Evolutionary conservation across 2,113 vertebrate genomes (phyloP), one percentile per base, ranked within the genome.

Genomic region (Ifrita kowaldi): DNA sequence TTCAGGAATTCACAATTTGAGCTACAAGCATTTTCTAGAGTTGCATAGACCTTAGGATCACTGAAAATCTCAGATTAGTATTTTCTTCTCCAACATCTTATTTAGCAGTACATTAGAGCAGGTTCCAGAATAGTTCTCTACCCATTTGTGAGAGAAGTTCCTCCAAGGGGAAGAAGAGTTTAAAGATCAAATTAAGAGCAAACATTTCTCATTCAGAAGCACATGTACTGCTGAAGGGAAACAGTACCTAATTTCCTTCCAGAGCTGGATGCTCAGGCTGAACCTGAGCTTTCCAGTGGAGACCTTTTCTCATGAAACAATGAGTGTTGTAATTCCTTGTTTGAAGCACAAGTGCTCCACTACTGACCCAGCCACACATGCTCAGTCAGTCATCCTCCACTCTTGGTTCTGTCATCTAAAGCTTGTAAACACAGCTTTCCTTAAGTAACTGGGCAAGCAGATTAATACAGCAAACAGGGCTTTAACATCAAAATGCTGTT

Each of bases 301-400:
- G 24, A 85, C 4, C 6, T 78, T 37, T 73, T 18, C 83, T 71
- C 64, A 46, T 9, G 3, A 55, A 86, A 63, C 53, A 19, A 49
- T 1, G 1, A 18, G 5, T 6, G 21, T 9, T 62, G 26, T 11
- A 60, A 37, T 35, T 86, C 1, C 1, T 5, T 35, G 35, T 32
- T 32, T 41, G 75, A 74, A 80, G 55, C 21, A 15, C 14, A 32
- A 33, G 50, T 1, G 27, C 59, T 77, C 32, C 56, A 39, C 15
- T 1, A 49, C 8, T 1, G 4, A 60, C 7, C 19, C 3, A 42
- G 42, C 3, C 74, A 53, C 53, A 55, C 10, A 8, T 8, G n/a
- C 49, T 1, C 16, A n/a, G 49, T 24, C 39, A 37, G 13, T 9
- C 21, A 3, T 23, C 37, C 47, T 65, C 14, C 47, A 33, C 21